Evolutionary conservation across 2,888 invertebrate species (phyloP).

Genomic region (Ophioninae sp.): DNA sequence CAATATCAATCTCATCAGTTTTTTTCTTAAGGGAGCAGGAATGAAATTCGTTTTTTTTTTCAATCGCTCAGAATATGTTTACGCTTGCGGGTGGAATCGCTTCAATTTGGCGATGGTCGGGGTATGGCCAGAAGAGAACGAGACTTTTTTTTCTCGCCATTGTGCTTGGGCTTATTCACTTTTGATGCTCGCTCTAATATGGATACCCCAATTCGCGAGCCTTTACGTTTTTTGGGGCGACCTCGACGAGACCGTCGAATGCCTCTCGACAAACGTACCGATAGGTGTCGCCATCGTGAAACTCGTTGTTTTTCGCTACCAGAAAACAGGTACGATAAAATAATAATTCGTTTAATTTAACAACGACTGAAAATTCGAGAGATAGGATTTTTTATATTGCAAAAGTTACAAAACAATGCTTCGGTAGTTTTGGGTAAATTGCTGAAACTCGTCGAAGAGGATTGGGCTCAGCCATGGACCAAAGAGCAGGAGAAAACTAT

Average conservation of each 20-base stretch:
- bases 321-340: constrained; percentile 64
- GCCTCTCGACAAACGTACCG: constrained; percentile 67
- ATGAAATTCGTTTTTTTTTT: neutral
- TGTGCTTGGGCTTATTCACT: constrained; percentile 51
- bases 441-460: constrained; percentile 51
- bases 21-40: neutral
- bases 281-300: constrained; percentile 67
- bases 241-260: constrained; percentile 66
- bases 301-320: constrained; percentile 65
- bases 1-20: neutral
- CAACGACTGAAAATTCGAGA: no score
- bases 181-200: constrained; percentile 51
- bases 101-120: constrained; percentile 65
- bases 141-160: constrained; percentile 53
- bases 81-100: constrained; percentile 66
- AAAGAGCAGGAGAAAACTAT: constrained; percentile 57
- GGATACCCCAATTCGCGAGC: constrained; percentile 67
- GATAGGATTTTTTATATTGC: no score
- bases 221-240: constrained; percentile 65
- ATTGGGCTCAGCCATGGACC: constrained; percentile 56
- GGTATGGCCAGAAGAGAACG: constrained; percentile 66
- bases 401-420: neutral
- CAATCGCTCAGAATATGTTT: constrained; percentile 32
- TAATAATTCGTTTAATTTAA: neutral
- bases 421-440: constrained; percentile 43